These are phyloP conservation scores for Drepana falcataria DNA, from an alignment of 2,888 invertebrate species.

Conservation along the genomic window DNA sequence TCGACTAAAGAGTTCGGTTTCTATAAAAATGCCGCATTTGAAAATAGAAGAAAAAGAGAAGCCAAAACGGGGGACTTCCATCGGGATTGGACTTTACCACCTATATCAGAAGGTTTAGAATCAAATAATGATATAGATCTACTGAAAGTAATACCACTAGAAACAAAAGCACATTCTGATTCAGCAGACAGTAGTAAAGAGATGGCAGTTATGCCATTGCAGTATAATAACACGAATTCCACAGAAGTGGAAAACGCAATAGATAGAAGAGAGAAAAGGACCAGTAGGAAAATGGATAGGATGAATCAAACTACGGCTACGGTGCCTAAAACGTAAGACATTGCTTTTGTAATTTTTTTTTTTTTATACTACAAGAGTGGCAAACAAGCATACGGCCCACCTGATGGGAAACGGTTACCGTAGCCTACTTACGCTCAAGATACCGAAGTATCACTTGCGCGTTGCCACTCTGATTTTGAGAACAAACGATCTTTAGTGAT, in stretches of 20 bases:
- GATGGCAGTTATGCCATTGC: constrained; percentile 55
- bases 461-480: too few species aligned
- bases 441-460: too few species aligned
- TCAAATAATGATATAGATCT: constrained; percentile 40
- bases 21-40: background rate
- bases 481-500: too few species aligned
- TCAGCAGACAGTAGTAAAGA: constrained; percentile 16
- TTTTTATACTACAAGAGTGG: too few species aligned
- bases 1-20: background rate
- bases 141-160: constrained; percentile 61
- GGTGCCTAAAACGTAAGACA: constrained; percentile 71
- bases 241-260: constrained; percentile 57
- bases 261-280: constrained; percentile 69
- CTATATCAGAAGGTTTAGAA: constrained; percentile 27
- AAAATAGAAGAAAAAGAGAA: constrained; percentile 43
- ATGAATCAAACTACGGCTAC: constrained; percentile 72
- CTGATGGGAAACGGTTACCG: too few species aligned
- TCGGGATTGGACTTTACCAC: constrained; percentile 41
- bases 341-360: constrained; percentile 1
- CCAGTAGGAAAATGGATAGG: constrained; percentile 72
- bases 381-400: too few species aligned
- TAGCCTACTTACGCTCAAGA: too few species aligned
- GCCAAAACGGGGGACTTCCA: constrained; percentile 20
- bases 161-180: constrained; percentile 10
- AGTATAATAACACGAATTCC: constrained; percentile 60